Evolutionary conservation across 92 coral and sea anemone genomes (phyloP).

Genomic region (Palythoa grandis): DNA sequence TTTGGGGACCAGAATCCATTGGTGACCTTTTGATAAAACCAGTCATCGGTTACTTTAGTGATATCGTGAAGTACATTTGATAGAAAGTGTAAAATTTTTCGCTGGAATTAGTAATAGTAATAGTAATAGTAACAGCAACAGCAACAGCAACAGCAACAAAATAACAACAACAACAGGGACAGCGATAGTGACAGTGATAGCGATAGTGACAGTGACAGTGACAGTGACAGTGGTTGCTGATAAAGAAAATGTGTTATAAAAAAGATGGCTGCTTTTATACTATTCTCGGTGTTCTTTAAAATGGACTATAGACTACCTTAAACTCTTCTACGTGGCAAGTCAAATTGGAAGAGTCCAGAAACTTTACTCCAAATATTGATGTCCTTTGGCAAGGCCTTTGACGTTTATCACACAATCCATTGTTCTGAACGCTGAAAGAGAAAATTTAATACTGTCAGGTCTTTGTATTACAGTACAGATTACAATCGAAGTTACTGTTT

Average conservation of each 20-base stretch:
- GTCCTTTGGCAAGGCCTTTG: slow-evolving; percentile 59
- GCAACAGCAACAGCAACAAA: no score
- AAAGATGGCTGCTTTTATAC: no score
- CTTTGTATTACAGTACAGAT: background rate
- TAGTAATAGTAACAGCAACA: no score
- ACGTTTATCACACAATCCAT: slow-evolving; percentile 69
- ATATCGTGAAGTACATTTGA: background rate
- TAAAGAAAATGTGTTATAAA: no score
- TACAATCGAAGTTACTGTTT: background rate
- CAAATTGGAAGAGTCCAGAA: slow-evolving; percentile 58
- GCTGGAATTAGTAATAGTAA: no score
- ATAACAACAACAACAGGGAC: no score
- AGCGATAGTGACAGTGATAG: no score
- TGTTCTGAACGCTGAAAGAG: slow-evolving; percentile 40
- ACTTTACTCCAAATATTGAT: slow-evolving; percentile 48
- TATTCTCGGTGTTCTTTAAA: no score
- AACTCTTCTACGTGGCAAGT: slow-evolving; percentile 69
- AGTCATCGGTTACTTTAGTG: background rate
- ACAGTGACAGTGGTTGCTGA: no score
- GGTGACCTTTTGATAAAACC: background rate
- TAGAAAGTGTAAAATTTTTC: background rate
- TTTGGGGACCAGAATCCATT: background rate
- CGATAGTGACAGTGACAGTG: no score
- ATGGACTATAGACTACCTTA: slow-evolving; percentile 30
- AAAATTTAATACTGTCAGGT: background rate